A percentile compares a stretch with the other conserved stretches of the same genome.
phyloP scores from a whole-genome alignment of 1,140 invertebrate species.

The Maconellicoccus hirsutus region DNA sequence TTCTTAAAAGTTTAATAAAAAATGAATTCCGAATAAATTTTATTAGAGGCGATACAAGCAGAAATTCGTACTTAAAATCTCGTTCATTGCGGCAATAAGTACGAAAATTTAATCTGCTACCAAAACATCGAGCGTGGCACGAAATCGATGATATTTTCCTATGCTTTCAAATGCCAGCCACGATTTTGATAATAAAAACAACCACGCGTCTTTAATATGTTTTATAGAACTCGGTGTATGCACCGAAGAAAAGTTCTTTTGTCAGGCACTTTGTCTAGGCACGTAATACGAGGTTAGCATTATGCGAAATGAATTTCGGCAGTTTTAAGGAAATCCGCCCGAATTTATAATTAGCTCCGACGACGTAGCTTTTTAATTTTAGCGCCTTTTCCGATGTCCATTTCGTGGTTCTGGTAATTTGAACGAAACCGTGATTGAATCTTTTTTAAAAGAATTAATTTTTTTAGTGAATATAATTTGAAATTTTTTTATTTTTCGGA shows the following conservation, averaged over 20 bases:
- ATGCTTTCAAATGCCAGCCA: slow-evolving; percentile 13
- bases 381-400: too few species aligned
- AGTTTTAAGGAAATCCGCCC: slow-evolving; percentile 8
- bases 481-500: too few species aligned
- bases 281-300: background rate
- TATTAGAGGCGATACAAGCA: too few species aligned
- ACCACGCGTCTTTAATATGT: background rate
- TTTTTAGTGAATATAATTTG: too few species aligned
- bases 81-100: background rate
- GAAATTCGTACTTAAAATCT: slow-evolving; percentile 2
- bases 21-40: background rate
- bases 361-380: too few species aligned
- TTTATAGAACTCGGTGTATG: background rate
- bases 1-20: background rate
- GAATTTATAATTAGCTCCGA: background rate
- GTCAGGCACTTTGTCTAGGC: background rate
- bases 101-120: background rate
- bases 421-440: too few species aligned
- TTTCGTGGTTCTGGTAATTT: too few species aligned
- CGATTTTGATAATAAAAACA: slow-evolving; percentile 14
- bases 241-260: background rate
- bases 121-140: background rate
- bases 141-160: background rate
- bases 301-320: background rate
- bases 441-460: too few species aligned